Conservation (phyloP, 2,888 invertebrate species). For the Acanthosoma haemorrhoidale region DNA sequence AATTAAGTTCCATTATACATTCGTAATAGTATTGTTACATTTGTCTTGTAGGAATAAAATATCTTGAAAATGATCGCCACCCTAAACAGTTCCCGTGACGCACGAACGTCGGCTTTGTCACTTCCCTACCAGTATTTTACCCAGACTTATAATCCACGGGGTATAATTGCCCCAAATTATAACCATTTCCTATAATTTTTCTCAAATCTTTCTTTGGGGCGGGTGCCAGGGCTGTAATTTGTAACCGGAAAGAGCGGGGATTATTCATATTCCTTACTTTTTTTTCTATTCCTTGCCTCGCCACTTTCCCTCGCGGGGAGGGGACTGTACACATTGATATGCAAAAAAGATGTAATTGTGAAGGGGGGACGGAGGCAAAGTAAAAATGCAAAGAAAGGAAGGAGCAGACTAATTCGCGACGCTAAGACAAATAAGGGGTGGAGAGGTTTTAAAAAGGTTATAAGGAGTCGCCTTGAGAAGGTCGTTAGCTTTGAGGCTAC, state of each 20-base stretch:
- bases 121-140: too few species aligned
- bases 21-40: too few species aligned
- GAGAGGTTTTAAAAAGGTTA: constrained; percentile 9
- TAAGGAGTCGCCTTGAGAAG: not conserved
- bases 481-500: not conserved
- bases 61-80: too few species aligned
- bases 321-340: constrained; percentile 10
- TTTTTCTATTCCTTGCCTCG: not conserved
- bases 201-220: not conserved
- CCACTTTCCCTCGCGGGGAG: not conserved
- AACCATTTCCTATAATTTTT: constrained; percentile 2
- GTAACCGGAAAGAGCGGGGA: not conserved
- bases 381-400: constrained; percentile 24
- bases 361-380: constrained; percentile 6
- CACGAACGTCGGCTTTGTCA: too few species aligned
- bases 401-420: not conserved
- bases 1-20: too few species aligned
- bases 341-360: constrained; percentile 12
- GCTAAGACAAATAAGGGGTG: constrained; percentile 5
- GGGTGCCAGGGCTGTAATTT: constrained; percentile 2
- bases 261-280: constrained; percentile 12
- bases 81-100: too few species aligned
- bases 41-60: too few species aligned
- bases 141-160: not conserved
- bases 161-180: constrained; percentile 1